phyloP scores from a whole-genome alignment of 2,888 invertebrate genomes.

The Monoplex corrugatus region DNA sequence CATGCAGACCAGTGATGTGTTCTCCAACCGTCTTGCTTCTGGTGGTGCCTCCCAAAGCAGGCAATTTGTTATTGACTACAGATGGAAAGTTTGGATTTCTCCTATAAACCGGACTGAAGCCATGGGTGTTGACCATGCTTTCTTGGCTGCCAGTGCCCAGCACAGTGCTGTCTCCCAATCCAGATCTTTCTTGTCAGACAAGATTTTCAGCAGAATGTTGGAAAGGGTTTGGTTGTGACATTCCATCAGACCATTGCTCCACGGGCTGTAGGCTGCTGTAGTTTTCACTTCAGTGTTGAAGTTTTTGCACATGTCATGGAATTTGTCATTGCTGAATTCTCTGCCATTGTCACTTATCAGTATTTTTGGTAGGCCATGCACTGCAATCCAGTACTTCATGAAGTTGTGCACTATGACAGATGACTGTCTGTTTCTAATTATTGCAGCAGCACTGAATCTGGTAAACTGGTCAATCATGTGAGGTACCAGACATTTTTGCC shows the following conservation, averaged over 20 bases:
- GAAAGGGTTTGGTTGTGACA: slow-evolving; percentile 53
- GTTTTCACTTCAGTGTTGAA: slow-evolving; percentile 49
- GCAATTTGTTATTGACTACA: not conserved
- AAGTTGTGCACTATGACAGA: slow-evolving; percentile 24
- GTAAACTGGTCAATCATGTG: slow-evolving; percentile 45
- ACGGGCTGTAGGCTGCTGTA: slow-evolving; percentile 53
- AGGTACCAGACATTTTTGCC: slow-evolving; percentile 42
- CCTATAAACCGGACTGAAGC: not conserved
- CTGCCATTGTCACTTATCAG: no score
- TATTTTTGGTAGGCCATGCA: slow-evolving; percentile 10
- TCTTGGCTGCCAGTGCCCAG: slow-evolving; percentile 46
- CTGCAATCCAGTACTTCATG: not conserved
- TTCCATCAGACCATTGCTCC: slow-evolving; percentile 50
- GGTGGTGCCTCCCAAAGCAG: slow-evolving; percentile 26
- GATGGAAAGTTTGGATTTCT: slow-evolving; percentile 14
- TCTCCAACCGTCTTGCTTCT: slow-evolving; percentile 23
- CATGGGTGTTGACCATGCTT: slow-evolving; percentile 11
- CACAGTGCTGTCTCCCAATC: slow-evolving; percentile 47
- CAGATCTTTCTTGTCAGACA: slow-evolving; percentile 42
- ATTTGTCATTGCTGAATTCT: no score
- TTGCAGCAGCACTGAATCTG: slow-evolving; percentile 42
- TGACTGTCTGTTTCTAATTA: slow-evolving; percentile 38
- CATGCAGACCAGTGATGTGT: not conserved
- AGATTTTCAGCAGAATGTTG: slow-evolving; percentile 45
- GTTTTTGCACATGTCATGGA: slow-evolving; percentile 49